Percentiles rank a stretch among this genome's conserved stretches.
phyloP scores from a whole-genome alignment of 2,888 invertebrate genomes.

The Nowickia ferox region DNA sequence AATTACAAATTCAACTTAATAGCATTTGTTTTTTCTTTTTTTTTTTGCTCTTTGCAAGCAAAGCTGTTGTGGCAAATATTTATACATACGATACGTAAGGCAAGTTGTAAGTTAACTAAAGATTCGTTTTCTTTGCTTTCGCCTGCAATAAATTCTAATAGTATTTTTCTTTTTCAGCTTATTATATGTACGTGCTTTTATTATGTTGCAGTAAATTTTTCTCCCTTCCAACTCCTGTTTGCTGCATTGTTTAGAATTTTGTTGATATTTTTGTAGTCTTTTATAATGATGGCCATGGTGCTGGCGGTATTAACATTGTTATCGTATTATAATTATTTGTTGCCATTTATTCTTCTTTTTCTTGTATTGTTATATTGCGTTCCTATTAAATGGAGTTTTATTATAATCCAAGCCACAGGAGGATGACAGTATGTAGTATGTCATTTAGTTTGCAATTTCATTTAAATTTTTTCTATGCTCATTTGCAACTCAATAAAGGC shows the following conservation, averaged over 20 bases:
- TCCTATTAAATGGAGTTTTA: neutral
- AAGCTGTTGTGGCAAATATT: neutral
- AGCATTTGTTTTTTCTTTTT: conserved; percentile 26
- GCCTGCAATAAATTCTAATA: conserved; percentile 63
- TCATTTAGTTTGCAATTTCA: too few species aligned
- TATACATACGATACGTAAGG: conserved; percentile 1
- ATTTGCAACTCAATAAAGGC: too few species aligned
- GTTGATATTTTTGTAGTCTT: neutral
- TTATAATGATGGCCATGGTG: conserved; percentile 12
- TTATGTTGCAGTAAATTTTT: conserved; percentile 28
- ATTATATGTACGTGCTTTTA: conserved; percentile 22
- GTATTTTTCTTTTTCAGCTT: conserved; percentile 41
- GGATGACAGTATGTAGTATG: too few species aligned
- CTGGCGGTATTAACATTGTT: conserved; percentile 16
- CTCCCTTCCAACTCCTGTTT: neutral
- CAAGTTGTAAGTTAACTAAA: neutral
- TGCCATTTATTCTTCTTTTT: neutral
- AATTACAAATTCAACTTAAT: conserved; percentile 68
- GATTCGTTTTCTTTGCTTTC: conserved; percentile 22
- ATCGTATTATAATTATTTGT: conserved; percentile 44
- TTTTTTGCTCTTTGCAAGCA: neutral
- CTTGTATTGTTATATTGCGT: neutral
- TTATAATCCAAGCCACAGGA: neutral
- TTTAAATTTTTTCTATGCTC: too few species aligned
- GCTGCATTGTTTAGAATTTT: conserved; percentile 28